Conservation (phyloP, 1,140 invertebrate genomes). For the Dendroctonus ponderosae region DNA sequence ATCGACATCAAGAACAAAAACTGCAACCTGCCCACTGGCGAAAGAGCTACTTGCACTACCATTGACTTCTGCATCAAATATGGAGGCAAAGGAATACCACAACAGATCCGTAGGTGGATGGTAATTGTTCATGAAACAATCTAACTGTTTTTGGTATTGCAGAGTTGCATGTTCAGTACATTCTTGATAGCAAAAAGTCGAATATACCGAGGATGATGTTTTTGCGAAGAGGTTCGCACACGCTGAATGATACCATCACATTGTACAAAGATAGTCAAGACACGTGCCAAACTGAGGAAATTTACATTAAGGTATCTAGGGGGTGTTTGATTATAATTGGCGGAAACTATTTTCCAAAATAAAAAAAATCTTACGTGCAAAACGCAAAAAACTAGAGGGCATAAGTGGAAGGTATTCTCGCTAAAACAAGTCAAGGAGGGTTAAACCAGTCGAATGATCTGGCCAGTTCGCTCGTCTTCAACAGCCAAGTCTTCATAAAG, state of each 20-base stretch:
- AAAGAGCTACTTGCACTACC: slow-evolving; percentile 70
- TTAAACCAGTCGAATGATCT: too few species aligned
- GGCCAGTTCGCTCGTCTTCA: too few species aligned
- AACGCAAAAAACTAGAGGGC: too few species aligned
- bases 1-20: slow-evolving; percentile 76
- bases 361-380: too few species aligned
- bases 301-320: slow-evolving; percentile 61
- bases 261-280: slow-evolving; percentile 53
- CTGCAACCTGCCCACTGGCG: slow-evolving; percentile 67
- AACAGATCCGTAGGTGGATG: slow-evolving; percentile 58
- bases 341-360: too few species aligned
- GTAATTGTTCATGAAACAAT: background rate
- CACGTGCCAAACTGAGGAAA: slow-evolving; percentile 58
- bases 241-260: slow-evolving; percentile 57
- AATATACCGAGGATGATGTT: slow-evolving; percentile 76
- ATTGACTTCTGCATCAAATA: slow-evolving; percentile 83
- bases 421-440: too few species aligned
- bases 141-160: slow-evolving; percentile 39
- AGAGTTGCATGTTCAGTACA: slow-evolving; percentile 69
- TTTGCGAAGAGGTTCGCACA: slow-evolving; percentile 60
- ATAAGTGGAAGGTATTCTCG: too few species aligned
- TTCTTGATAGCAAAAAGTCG: slow-evolving; percentile 71
- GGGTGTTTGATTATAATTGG: too few species aligned
- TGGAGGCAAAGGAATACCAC: slow-evolving; percentile 72
- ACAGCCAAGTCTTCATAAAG: too few species aligned